A percentile compares a stretch with the other conserved stretches of the same genome.
These are phyloP conservation scores for Drosophila chauvacae DNA, from an alignment of 1,140 invertebrate genomes.

Conservation along the genomic window DNA sequence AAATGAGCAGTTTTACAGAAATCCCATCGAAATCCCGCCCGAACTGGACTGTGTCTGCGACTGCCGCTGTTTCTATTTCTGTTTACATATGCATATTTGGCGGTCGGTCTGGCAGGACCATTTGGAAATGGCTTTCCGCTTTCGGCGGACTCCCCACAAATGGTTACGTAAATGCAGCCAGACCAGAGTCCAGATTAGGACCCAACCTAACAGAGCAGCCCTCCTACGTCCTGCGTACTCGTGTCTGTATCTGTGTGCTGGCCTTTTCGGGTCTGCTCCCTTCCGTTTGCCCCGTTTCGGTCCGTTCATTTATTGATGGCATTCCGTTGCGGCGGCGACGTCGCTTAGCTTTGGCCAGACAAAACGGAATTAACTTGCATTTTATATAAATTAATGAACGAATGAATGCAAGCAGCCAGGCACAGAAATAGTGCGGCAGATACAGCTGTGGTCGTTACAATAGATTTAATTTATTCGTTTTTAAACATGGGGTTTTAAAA, in stretches of 20 bases:
- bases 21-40: slow-evolving; percentile 53
- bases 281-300: slow-evolving; percentile 26
- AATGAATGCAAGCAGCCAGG: slow-evolving; percentile 58
- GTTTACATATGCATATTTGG: slow-evolving; percentile 80
- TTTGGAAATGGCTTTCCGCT: slow-evolving; percentile 77
- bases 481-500: neutral
- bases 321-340: slow-evolving; percentile 64
- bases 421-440: slow-evolving; percentile 11
- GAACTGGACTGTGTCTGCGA: slow-evolving; percentile 26
- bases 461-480: neutral
- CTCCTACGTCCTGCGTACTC: slow-evolving; percentile 7
- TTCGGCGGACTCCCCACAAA: slow-evolving; percentile 47
- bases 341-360: slow-evolving; percentile 75
- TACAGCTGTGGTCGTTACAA: neutral
- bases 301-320: slow-evolving; percentile 81
- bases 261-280: slow-evolving; percentile 45
- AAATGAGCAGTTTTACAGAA: slow-evolving; percentile 82
- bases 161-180: slow-evolving; percentile 68
- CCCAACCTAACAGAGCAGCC: slow-evolving; percentile 5
- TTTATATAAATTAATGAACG: slow-evolving; percentile 84
- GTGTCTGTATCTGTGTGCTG: slow-evolving; percentile 36
- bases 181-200: slow-evolving; percentile 46
- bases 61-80: slow-evolving; percentile 60
- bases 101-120: slow-evolving; percentile 53
- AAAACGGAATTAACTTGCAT: slow-evolving; percentile 84